A percentile compares a stretch with the other conserved stretches of the same genome.
Evolutionary conservation across 2,113 vertebrate species (phyloP).

Genomic region (Albula goreensis): DNA sequence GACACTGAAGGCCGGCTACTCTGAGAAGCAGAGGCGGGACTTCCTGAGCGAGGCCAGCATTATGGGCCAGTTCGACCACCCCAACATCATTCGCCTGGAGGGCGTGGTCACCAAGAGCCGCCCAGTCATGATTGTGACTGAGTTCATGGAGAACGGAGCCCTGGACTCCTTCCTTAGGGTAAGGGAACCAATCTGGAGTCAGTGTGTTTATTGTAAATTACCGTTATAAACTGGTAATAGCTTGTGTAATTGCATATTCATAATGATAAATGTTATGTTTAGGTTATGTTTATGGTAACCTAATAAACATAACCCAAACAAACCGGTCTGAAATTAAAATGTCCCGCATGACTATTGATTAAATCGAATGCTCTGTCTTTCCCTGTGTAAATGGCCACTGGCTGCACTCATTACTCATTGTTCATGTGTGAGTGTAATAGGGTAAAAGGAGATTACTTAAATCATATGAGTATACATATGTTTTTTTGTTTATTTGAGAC

Average conservation of each 20-base stretch:
- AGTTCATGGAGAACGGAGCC: constrained; percentile 98
- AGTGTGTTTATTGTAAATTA: not conserved
- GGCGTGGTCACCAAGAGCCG: constrained; percentile 97
- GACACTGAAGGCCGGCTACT: constrained; percentile 92
- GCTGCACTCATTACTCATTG: constrained; percentile 52
- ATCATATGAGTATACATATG: no score
- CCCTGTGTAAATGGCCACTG: constrained; percentile 32
- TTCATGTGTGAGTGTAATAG: not conserved
- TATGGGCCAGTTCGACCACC: constrained; percentile 98
- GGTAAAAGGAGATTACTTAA: no score
- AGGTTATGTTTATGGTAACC: no score
- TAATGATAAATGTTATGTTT: no score
- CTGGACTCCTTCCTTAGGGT: constrained; percentile 96
- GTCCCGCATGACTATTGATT: constrained; percentile 52
- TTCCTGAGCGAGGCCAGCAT: constrained; percentile 97
- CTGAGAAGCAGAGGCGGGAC: constrained; percentile 93
- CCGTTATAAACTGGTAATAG: not conserved
- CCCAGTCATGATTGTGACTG: constrained; percentile 97
- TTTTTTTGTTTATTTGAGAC: no score
- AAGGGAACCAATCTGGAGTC: constrained; percentile 42
- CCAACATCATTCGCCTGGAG: constrained; percentile 95
- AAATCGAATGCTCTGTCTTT: constrained; percentile 53
- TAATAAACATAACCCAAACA: no score
- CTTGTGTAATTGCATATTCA: no score
- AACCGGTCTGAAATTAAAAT: constrained; percentile 57